Evolutionary conservation across 2,888 invertebrate genomes (phyloP).

Genomic region (Drosophila quasianomalipes): DNA sequence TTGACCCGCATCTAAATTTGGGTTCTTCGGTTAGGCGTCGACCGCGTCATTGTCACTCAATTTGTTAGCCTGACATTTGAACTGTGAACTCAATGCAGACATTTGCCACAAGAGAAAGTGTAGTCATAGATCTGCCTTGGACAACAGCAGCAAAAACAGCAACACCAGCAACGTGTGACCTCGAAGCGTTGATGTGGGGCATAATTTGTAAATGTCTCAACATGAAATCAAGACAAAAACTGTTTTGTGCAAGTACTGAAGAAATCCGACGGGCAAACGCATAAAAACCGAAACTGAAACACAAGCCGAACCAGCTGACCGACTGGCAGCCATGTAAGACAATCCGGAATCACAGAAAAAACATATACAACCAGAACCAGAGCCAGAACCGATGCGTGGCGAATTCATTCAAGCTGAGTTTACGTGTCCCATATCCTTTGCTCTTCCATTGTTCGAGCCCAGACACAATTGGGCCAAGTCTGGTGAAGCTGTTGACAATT

Average conservation of each 20-base stretch:
- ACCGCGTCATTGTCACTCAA: slow-evolving; percentile 71
- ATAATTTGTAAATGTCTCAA: slow-evolving; percentile 77
- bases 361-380: not conserved
- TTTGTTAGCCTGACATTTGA: slow-evolving; percentile 61
- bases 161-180: slow-evolving; percentile 31
- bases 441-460: slow-evolving; percentile 10
- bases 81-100: slow-evolving; percentile 63
- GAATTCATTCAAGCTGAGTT: slow-evolving; percentile 14
- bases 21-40: slow-evolving; percentile 20
- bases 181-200: slow-evolving; percentile 35
- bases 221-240: slow-evolving; percentile 68
- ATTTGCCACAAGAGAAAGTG: slow-evolving; percentile 24
- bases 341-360: slow-evolving; percentile 11
- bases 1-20: slow-evolving; percentile 31
- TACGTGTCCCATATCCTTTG: slow-evolving; percentile 11
- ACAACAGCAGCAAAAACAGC: slow-evolving; percentile 15
- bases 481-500: slow-evolving; percentile 70
- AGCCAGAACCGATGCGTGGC: slow-evolving; percentile 1
- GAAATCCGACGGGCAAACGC: slow-evolving; percentile 17
- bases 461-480: slow-evolving; percentile 65
- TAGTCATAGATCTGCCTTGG: slow-evolving; percentile 35
- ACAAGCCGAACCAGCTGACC: slow-evolving; percentile 40
- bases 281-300: slow-evolving; percentile 38
- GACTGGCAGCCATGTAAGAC: slow-evolving; percentile 42
- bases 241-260: slow-evolving; percentile 17